Conservation (phyloP, 2,888 invertebrate genomes). For the Apamea monoglypha region DNA sequence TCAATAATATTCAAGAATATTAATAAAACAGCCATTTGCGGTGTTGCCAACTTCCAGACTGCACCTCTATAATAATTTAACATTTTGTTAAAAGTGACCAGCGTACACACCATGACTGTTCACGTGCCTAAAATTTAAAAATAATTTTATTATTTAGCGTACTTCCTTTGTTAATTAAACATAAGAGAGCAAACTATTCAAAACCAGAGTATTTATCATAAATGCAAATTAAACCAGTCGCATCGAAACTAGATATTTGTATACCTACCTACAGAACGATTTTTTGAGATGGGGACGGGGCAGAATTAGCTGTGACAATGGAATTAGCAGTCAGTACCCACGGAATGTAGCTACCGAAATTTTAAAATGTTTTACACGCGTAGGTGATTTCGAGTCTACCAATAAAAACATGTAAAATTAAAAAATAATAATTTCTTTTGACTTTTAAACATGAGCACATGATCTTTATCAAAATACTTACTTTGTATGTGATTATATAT, state of each 20-base stretch:
- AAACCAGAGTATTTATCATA: slow-evolving; percentile 63
- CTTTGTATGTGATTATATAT: not conserved
- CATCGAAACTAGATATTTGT: not conserved
- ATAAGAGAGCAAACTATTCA: slow-evolving; percentile 61
- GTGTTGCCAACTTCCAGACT: not conserved
- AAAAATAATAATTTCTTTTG: not conserved
- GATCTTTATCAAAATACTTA: not conserved
- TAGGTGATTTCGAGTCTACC: not conserved
- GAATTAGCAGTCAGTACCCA: not conserved
- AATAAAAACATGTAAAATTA: not conserved
- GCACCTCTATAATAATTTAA: not conserved
- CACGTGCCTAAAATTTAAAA: not conserved
- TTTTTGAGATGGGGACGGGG: not conserved
- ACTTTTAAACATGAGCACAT: not conserved
- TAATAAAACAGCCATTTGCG: not conserved
- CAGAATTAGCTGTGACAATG: not conserved
- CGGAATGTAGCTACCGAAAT: not conserved
- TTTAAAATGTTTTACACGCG: not conserved
- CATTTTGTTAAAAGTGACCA: slow-evolving; percentile 42
- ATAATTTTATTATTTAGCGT: not conserved
- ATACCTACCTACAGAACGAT: not conserved
- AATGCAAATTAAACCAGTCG: slow-evolving; percentile 55
- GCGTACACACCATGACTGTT: slow-evolving; percentile 42
- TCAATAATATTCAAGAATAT: not conserved
- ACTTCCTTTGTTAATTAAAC: slow-evolving; percentile 11